phyloP scores from a whole-genome alignment of 2,888 invertebrate genomes.

The Noctua fimbriata region DNA sequence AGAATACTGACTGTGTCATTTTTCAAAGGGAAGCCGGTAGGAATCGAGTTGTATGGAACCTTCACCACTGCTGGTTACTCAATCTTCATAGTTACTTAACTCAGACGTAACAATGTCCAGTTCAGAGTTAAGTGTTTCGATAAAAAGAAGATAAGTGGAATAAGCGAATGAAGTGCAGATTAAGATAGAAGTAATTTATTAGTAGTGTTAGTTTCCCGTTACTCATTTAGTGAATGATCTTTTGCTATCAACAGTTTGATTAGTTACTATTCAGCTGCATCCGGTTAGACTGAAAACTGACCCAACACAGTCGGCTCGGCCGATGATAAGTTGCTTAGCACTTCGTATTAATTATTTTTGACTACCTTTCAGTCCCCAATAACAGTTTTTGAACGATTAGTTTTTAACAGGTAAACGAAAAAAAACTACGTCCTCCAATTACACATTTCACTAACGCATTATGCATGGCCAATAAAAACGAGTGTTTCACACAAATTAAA shows the following conservation, averaged over 20 bases:
- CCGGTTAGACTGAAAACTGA: neutral
- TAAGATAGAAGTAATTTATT: slow-evolving; percentile 12
- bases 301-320: neutral
- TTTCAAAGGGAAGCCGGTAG: no score
- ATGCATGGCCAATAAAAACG: slow-evolving; percentile 12
- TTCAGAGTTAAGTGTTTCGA: slow-evolving; percentile 26
- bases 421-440: neutral
- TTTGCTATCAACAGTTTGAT: slow-evolving; percentile 27
- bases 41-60: no score
- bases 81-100: slow-evolving; percentile 45
- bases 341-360: neutral
- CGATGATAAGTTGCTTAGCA: neutral
- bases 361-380: neutral
- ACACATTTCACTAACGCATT: slow-evolving; percentile 13
- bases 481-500: slow-evolving; percentile 14
- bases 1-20: no score
- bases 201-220: slow-evolving; percentile 16
- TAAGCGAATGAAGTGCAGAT: slow-evolving; percentile 30
- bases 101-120: slow-evolving; percentile 31
- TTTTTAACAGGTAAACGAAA: slow-evolving; percentile 14
- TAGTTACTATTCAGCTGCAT: neutral
- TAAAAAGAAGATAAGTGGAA: slow-evolving; percentile 31
- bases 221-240: neutral
- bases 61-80: no score
- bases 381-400: neutral